These are phyloP conservation scores for Puntigrus tetrazona DNA, from an alignment of 2,113 vertebrate genomes.

Conservation along the genomic window DNA sequence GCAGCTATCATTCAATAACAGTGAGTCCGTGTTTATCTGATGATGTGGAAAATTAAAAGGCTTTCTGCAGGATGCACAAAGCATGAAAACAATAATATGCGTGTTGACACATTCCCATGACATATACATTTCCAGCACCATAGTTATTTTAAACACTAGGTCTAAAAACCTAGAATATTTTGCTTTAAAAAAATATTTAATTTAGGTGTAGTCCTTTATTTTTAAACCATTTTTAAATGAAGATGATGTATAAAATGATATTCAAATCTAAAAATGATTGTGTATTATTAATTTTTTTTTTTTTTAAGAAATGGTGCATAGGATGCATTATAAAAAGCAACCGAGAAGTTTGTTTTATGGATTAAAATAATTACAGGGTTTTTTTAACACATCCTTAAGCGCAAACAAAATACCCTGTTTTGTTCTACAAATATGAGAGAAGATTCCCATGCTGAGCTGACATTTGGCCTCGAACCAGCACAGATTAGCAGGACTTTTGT, in stretches of 20 bases:
- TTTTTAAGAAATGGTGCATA: not conserved
- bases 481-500: constrained; percentile 25
- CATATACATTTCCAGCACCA: not conserved
- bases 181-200: not conserved
- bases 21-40: constrained; percentile 69
- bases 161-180: not conserved
- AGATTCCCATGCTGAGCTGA: not conserved
- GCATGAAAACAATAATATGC: constrained; percentile 39
- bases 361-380: not conserved
- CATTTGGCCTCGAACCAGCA: constrained; percentile 13
- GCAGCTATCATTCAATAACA: constrained; percentile 69
- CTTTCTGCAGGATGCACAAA: constrained; percentile 57
- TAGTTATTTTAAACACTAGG: not conserved
- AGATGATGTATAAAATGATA: not conserved
- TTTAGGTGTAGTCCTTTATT: not conserved
- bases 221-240: not conserved
- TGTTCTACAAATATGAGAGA: constrained; percentile 1
- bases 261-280: not conserved
- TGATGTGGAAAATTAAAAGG: constrained; percentile 63
- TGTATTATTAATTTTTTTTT: not conserved
- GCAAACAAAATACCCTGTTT: not conserved
- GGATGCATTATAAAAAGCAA: not conserved
- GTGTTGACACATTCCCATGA: constrained; percentile 23
- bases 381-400: not conserved
- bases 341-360: not conserved